Evolutionary conservation across 2,797 vertebrate species (phyloP), one percentile per base, ranked within the genome.

Genomic region (Babyrousa celebensis): DNA sequence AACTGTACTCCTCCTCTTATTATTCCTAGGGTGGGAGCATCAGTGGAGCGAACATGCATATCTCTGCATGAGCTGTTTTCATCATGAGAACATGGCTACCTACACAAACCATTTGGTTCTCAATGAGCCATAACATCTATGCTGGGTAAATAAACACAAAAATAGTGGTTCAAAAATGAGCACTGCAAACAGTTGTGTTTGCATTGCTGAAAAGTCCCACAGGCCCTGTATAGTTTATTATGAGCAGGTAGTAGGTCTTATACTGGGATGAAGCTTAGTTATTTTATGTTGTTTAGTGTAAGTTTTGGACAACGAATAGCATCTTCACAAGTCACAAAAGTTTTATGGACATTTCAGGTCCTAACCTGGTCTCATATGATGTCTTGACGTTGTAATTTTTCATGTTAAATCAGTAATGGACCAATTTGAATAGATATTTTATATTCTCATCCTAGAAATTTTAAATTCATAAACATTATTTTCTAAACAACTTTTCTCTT

Each of bases 81-180:
- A 65, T 77, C 93, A 85, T 90, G 77, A 85, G 96, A 97, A 97
- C 89, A 95, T 27, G 40, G 21, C 52, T 52, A 79, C 83, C 72
- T 79, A 86, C 68, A 91, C 56, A 97, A 97, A 90, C 77, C 54
- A 94, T 96, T 97, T 89, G 79, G 29, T 97, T 97, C 75, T 96
- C 79, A 97, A 94, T 95, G 94, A 96, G 75, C 62, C 72, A 58
- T 40, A 93, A 88, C 89, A 93, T 94, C 85, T 95, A 21, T 83
- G 63, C n/a, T 91, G 62, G 27, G 52, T 83, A 97, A 94, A 94
- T 90, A 93, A 87, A 68, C n/a, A 90, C 48, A 93, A 84, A 94
- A 80, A 89, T 18, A 72, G 63, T 89, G 82, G 27, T 93, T 93
- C 29, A 62, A 58, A 97, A 97, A 90, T 17, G 78, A 96, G 23